Evolutionary conservation across 2,888 invertebrate genomes (phyloP), one percentile per base, ranked within the genome.

Genomic region (Scaptomyza reducta): DNA sequence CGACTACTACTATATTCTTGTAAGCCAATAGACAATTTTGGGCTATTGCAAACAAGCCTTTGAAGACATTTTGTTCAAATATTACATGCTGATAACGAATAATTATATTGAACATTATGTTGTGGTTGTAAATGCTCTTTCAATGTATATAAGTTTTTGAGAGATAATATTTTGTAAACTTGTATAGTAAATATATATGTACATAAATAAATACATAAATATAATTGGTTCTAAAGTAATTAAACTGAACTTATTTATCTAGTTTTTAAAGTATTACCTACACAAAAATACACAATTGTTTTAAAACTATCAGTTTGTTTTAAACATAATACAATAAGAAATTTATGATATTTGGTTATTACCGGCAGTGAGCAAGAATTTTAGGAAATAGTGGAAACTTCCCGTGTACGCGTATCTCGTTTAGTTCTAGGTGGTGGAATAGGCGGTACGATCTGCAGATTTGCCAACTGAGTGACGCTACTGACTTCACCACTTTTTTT

Each of bases 361-460:
- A 16, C 9, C 18, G 45, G 29, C 16, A 50, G 56, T 57, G 18
- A 13, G 25, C 7, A 42, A 38, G 0, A 27, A 2, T 11, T 6
- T 74, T 57, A 70, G 40, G 64, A 55, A 47, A 69, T 31, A 33
- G 58, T 64, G n/a, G 86, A 79, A 56, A 90, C 79, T 55, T 90
- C 88, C 65, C 79, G 89, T 7, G 87, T 73, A 47, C 89, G 86
- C 6, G 85, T 79, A 49, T 87, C 79, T 61, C 91, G 87, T 76
- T 90, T 91, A 3, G 89, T 86, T 57, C 91, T 75, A 16, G 91
- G 91, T 1, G 91, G 91, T 35, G 91, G 89, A 44, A 91, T 68
- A 6, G 91, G 90, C 13, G 84, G 73, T 18, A 68, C 46, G 25
- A 35, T 61, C 22, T 58, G 70, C 16, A 51, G 9, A 35, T 18